Conservation (phyloP, 2,888 invertebrate species). For the Metallyticus violacea region DNA sequence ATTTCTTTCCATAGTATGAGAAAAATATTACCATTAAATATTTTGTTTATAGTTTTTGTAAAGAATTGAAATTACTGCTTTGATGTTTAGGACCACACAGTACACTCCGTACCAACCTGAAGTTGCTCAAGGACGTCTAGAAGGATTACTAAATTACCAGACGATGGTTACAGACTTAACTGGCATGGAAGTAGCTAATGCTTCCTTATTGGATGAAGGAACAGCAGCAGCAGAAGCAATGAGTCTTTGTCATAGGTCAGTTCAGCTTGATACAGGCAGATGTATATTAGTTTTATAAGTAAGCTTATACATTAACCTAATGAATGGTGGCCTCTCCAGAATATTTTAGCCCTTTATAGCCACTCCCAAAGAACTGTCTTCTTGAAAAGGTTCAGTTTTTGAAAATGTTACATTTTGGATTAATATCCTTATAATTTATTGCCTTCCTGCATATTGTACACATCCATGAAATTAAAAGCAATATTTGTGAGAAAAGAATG, state of each 20-base stretch:
- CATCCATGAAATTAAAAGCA: too few relatives aligned
- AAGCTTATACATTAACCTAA: too few relatives aligned
- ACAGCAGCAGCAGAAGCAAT: constrained; percentile 98
- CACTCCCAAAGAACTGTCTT: too few relatives aligned
- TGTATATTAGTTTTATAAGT: too few relatives aligned
- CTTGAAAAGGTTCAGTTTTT: too few relatives aligned
- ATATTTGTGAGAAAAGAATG: too few relatives aligned
- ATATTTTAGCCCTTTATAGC: too few relatives aligned
- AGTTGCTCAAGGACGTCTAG: constrained; percentile 93
- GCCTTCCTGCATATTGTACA: too few relatives aligned
- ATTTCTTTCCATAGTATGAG: neutral
- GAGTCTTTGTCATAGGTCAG: constrained; percentile 78
- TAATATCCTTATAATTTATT: too few relatives aligned
- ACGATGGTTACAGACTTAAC: constrained; percentile 96
- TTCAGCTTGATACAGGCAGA: neutral
- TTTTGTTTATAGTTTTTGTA: neutral
- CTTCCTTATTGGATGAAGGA: constrained; percentile 91
- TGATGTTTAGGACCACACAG: constrained; percentile 79
- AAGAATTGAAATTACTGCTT: neutral
- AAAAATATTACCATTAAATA: neutral
- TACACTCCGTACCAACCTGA: constrained; percentile 99
- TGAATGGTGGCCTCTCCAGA: too few relatives aligned
- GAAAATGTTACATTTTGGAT: too few relatives aligned
- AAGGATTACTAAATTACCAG: constrained; percentile 95
- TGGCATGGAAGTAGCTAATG: constrained; percentile 93